Base-by-base conservation (phyloP, 2,113 vertebrate species). In the Choloepus hoffmanni region DNA sequence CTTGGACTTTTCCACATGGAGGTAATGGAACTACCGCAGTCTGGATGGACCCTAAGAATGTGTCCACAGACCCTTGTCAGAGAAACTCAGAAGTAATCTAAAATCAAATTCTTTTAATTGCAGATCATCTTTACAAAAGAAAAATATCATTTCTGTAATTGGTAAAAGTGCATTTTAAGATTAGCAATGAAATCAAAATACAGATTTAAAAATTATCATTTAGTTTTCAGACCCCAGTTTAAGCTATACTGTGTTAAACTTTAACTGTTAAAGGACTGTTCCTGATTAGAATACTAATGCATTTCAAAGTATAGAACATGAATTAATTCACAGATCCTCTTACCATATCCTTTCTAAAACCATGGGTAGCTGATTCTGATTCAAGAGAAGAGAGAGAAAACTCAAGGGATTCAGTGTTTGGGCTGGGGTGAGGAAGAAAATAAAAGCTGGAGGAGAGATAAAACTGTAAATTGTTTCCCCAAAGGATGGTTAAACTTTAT, bases 141-240 rank as follows among this genome's bases (percentile, higher is more conserved):
- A 76, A 90, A 94, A 73, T 45, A 55, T 73, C 73, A 60, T 73
- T 26, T 58, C 65, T 16, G 28, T 11, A 70, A 58, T 6, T 72
- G 7, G 4, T 48, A 89, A 85, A 58, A 72, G 13, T 73, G 33
- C 9, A 86, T 48, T 77, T 67, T 81, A 85, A 87, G 36, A 86
- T 70, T 24, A 82, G 6, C 30, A 86, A 92, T 93, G 13, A 72
- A 88, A 83, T 87, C 79, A 92, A 96, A 77, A 76, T 79, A 28
- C 3, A n/a, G 62, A 53, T 68, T 62, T 89, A 94, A 53, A 40
- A 88, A 89, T 74, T 91, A 86, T 55, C 23, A 72, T 33, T 81
- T 50, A 81, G 87, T 3, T 60, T 36, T 65, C 53, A 90, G 81
- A 36, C 12, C 5, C 19, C 18, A 92, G 55, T 95, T 70, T 89